Base-by-base conservation (phyloP, 2,888 invertebrate species). In the Megastigmus dorsalis region DNA sequence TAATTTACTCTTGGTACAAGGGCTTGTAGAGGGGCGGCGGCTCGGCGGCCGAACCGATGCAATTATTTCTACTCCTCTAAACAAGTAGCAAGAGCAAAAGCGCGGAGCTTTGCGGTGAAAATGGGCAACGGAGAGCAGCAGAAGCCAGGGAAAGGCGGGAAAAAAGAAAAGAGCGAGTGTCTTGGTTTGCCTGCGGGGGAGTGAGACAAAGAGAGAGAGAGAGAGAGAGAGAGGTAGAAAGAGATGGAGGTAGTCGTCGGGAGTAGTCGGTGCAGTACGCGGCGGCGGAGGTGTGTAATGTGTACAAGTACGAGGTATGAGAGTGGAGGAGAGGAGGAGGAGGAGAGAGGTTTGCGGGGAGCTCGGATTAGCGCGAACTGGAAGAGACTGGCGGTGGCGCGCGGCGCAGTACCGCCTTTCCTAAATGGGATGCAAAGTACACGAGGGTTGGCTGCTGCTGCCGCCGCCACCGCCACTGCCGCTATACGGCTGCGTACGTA, bases 361-460 rank as follows among this genome's bases (percentile, higher is more conserved):
- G 73, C 75, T 48, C 62, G 81, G 79, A 83, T 84, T 83, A 81
- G 77, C 77, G 70, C 73, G 75, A 76, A 75, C 77, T 74, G 76
- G 77, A 78, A 78, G 78, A 57, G 78, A 57, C 41, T 54, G 13
- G 15, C 54, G 28, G 28, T 45, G 9, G 6, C 18, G 26, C 13
- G 30, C 13, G 13, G 13, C 36, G 3, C n/a, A n/a, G n/a, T n/a
- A n/a, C 28, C 43, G 15, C 26, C 43, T 62, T 78, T 77, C 75
- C 78, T 68, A 78, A 78, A 79, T 80, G 80, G 79, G 80, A 83
- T 82, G 82, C 80, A 83, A 83, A 84, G 81, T 84, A 82, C 63
- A 48, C 28, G 65, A 0, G 18, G 48, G 13, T n/a, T 23, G 50
- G 60, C 30, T 4, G 15, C 55, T 38, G 10, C 15, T 28, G 45